Evolutionary conservation across 2,888 invertebrate species (phyloP), one percentile per base, ranked within the genome.

Genomic region (Lamproptera curius): DNA sequence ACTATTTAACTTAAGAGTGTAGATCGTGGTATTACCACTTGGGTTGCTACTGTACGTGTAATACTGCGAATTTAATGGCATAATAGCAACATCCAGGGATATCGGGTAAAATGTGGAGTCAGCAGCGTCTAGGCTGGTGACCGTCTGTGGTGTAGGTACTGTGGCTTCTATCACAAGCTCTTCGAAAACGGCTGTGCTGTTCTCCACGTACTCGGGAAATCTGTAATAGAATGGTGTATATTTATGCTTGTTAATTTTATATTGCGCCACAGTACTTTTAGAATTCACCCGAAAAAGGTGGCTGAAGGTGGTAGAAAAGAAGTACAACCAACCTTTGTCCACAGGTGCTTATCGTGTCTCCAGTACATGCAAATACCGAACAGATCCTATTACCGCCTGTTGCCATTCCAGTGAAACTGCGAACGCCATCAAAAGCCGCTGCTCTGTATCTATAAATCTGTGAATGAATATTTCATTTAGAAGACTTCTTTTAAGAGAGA

Each of bases 351-450:
- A 87, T 57, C 1, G 71, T 70, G 2, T 76, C 69, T 23, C 81
- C 81, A 3, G 75, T 72, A 64, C 91, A 91, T 3, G 89, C 83
- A 6, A 90, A 59, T 4, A 91, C 62, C 1, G 82, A 78, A 48
- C 91, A 91, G 11, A 83, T 56, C 56, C 89, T 82, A 2, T 73
- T 60, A 1, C 89, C 90, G 0, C 88, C 89, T 1, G 83, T 78
- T 1, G 73, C 81, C 9, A 84, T 52, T 0, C 85, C 86, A 23
- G 67, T 67, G 59, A 70, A 90, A 1, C 76, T 73, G n/a, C 90
- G 73, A 0, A 89, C 79, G 0, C 91, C 91, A 35, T 82, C 77
- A 53, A 87, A 90, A 0, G 81, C 89, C 0, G 75, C 75, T 1
- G 90, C 79, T 55, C 85, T 80, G 55, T 91, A 90, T 36, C 65